Evolutionary conservation across 2,797 vertebrate species (phyloP).

Genomic region (Gymnoscopelus microlampas): DNA sequence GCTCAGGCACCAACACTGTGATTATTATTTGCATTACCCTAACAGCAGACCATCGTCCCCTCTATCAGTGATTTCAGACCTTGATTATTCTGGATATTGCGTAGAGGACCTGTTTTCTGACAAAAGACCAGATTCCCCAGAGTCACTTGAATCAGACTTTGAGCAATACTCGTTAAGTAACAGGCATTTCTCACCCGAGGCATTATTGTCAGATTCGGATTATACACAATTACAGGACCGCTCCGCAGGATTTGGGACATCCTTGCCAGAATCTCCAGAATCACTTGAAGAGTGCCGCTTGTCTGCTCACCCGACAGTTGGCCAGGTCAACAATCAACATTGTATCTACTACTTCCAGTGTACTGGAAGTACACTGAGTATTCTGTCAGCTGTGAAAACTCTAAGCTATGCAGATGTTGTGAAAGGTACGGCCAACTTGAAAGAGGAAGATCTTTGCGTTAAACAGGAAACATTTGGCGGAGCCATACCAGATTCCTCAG

Average conservation of each 20-base stretch:
- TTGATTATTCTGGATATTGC: background rate
- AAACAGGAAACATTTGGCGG: too few species aligned
- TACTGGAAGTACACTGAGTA: background rate
- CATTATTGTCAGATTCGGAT: background rate
- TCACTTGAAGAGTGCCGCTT: too few species aligned
- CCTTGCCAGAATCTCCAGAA: too few species aligned
- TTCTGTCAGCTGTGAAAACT: background rate
- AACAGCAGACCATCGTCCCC: background rate
- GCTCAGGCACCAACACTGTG: background rate
- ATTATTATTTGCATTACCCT: background rate
- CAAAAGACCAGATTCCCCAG: conserved; percentile 1
- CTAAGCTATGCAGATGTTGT: too few species aligned
- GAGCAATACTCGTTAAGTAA: background rate
- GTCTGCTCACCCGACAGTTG: too few species aligned
- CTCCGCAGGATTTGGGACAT: too few species aligned
- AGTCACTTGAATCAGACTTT: background rate
- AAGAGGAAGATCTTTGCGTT: too few species aligned
- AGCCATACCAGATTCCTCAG: background rate
- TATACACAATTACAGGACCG: too few species aligned
- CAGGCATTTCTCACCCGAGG: background rate
- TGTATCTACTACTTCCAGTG: too few species aligned
- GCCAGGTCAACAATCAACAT: too few species aligned
- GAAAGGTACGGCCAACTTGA: too few species aligned
- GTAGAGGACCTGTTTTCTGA: background rate
- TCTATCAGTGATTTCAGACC: background rate